Base-by-base conservation (phyloP, 2,797 vertebrate genomes). In the Xyrichtys novacula region DNA sequence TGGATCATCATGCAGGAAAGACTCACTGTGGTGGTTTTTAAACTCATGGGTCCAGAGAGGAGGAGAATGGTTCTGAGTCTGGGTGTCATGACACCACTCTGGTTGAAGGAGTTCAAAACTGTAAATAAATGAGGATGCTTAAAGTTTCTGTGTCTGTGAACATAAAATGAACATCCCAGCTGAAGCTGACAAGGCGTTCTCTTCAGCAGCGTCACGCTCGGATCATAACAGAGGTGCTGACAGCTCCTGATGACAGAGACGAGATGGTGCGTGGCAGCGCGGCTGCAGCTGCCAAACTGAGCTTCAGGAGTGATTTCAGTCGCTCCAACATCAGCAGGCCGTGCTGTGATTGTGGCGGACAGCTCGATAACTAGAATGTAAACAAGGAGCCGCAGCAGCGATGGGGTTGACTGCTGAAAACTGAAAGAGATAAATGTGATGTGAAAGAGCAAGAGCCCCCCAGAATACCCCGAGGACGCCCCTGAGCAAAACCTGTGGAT, bases 301-400 rank as follows among this genome's bases (percentile, higher is more conserved):
- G 31, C 31, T 26, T 74, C 49, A 49, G 6, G 5, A 60, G 23
- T 1, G 17, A 46, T 61, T 65, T 46, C 1, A 12, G 61, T 36
- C 2, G 19, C 42, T 14, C 3, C 66, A 14, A 12, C 25, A 46
- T 54, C 70, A 66, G 0, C 31, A 2, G 0, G 38, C n/a, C 5
- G 34, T n/a, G 26, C 34, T 22, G 53, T 42, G 53, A 76, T 74
- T 64, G 61, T 5, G 11, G 47, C 2, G 15, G 65, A 74, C 17
- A 29, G 65, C 14, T 61, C 43, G 0, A 39, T 42, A 38, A 68
- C 19, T 60, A 38, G 20, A 76, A 64, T 19, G 55, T 67, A 53
- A 74, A 76, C 44, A 26, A 65, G 47, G 14, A 1, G 32, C 43
- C 15, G 32, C 47, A 9, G 32, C 36, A n/a, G 55, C 2, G 0